Base-by-base conservation (phyloP, 30 jellyfish, hydroid and myxozoan species). In the Clytia hemisphaerica region DNA sequence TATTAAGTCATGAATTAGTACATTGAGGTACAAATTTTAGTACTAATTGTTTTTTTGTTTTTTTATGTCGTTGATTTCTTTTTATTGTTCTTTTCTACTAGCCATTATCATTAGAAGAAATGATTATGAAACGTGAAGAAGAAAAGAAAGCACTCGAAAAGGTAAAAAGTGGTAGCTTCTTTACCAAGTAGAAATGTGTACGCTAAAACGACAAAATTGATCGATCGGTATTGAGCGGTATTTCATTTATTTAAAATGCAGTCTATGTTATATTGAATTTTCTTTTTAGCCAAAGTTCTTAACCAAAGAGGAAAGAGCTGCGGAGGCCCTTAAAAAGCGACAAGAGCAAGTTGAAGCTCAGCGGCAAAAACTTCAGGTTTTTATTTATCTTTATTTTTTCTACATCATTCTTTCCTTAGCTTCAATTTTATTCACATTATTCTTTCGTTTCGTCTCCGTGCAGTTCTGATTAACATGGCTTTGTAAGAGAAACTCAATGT, bases 301-400 rank as follows among this genome's bases (percentile, higher is more conserved):
- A 58, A 71, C 99, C 49, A 92, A 92, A 73, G 96, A 92, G 49
- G 86, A 92, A 65, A 80, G 99, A 6, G 94, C 94, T 4, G 96
- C 95, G 7, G 96, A 92, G 36, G 99, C 95, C 22, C 28, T 83
- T 63, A 83, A 78, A 54, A 78, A 78, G 51, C 73, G 96, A 21
- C 95, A 92, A 44, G 49, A 32, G 54, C 93, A 73, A 68, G 94
- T 76, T 31, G 96, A 78, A 33, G 96, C 78, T 46, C 77, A 66
- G 40, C 60, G 79, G 29, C 54, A 84, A 48, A 72, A 79, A 46
- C 1, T 73, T 7, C 95, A 92, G 90, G 99, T 82, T 27, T 42
- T 14, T 0, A 4, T 71, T 25, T 48, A 21, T 18, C 25, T 42
- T 42, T 42, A n/a, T n/a, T n/a, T n/a, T n/a, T n/a, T n/a, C n/a